phyloP scores from a whole-genome alignment of 2,113 vertebrate species.

The Ophthalmolycus amberensis region DNA sequence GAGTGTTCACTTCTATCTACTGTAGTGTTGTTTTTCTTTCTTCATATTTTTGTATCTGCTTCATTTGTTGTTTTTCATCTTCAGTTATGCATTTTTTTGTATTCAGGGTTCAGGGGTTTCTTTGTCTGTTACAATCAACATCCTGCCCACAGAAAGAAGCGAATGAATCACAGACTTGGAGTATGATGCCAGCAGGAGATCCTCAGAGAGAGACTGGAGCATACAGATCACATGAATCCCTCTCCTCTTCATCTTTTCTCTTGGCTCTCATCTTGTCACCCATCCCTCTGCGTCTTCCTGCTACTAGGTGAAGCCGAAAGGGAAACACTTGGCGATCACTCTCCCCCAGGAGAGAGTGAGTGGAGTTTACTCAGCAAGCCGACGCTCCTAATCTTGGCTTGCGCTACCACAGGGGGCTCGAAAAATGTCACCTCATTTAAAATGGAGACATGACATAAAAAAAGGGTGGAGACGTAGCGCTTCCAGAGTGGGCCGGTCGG shows the following conservation, averaged over 20 bases:
- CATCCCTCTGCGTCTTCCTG: slow-evolving; percentile 27
- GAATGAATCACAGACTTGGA: slow-evolving; percentile 38
- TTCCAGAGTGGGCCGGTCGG: slow-evolving; percentile 37
- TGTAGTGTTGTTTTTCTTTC: neutral
- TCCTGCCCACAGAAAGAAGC: slow-evolving; percentile 34
- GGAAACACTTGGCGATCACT: slow-evolving; percentile 28
- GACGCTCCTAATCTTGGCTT: slow-evolving; percentile 50
- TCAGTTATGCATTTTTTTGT: neutral
- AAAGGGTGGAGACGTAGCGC: slow-evolving; percentile 62
- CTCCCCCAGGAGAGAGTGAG: slow-evolving; percentile 17
- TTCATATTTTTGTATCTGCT: neutral
- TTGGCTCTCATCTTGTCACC: slow-evolving; percentile 41
- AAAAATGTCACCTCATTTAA: slow-evolving; percentile 67
- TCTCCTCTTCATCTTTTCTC: slow-evolving; percentile 19
- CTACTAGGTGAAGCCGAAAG: slow-evolving; percentile 47
- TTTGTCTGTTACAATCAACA: slow-evolving; percentile 41
- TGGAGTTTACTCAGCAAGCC: slow-evolving; percentile 47
- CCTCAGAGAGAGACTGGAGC: slow-evolving; percentile 45
- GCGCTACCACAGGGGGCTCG: slow-evolving; percentile 35
- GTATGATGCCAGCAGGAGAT: slow-evolving; percentile 52
- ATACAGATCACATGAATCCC: slow-evolving; percentile 29
- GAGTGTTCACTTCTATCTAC: neutral
- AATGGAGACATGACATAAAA: slow-evolving; percentile 69
- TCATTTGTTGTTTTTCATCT: slow-evolving; percentile 3
- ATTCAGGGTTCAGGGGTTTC: neutral